Conservation (phyloP, 30 jellyfish, hydroid and myxozoan species). For the Morbakka virulenta region DNA sequence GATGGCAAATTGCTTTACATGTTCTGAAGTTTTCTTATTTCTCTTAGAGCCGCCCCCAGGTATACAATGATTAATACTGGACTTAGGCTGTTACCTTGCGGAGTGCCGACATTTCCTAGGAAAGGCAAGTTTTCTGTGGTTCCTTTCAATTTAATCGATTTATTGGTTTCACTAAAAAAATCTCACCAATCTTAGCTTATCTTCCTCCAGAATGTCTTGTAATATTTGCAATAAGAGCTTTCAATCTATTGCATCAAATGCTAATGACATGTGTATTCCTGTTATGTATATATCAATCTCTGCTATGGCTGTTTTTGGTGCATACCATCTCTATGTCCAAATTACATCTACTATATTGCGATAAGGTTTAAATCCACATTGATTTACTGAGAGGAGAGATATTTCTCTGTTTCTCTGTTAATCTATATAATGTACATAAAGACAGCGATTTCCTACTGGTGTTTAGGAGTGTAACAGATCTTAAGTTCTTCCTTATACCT, state of each 20-base stretch:
- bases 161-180: too few relatives aligned
- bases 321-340: slow-evolving; percentile 45
- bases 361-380: slow-evolving; percentile 15
- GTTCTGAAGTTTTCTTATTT: slow-evolving; percentile 8
- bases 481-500: slow-evolving; percentile 21
- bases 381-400: slow-evolving; percentile 7
- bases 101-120: slow-evolving; percentile 37
- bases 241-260: slow-evolving; percentile 44
- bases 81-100: slow-evolving; percentile 47
- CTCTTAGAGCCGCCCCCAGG: slow-evolving; percentile 23
- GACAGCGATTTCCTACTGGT: background rate
- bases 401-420: too few relatives aligned
- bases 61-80: slow-evolving; percentile 22
- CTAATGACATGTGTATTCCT: slow-evolving; percentile 51
- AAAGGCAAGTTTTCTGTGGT: slow-evolving; percentile 27
- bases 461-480: slow-evolving; percentile 14
- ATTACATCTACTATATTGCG: slow-evolving; percentile 25
- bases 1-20: slow-evolving; percentile 14
- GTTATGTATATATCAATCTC: slow-evolving; percentile 31
- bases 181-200: too few relatives aligned
- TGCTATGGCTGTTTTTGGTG: slow-evolving; percentile 17
- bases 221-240: slow-evolving; percentile 18
- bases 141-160: slow-evolving; percentile 13
- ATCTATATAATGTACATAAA: too few relatives aligned
- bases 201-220: too few relatives aligned